Percentiles rank a stretch among this genome's conserved stretches.
phyloP scores from a whole-genome alignment of 1,140 invertebrate species.

The Trichomalopsis sarcophagae region DNA sequence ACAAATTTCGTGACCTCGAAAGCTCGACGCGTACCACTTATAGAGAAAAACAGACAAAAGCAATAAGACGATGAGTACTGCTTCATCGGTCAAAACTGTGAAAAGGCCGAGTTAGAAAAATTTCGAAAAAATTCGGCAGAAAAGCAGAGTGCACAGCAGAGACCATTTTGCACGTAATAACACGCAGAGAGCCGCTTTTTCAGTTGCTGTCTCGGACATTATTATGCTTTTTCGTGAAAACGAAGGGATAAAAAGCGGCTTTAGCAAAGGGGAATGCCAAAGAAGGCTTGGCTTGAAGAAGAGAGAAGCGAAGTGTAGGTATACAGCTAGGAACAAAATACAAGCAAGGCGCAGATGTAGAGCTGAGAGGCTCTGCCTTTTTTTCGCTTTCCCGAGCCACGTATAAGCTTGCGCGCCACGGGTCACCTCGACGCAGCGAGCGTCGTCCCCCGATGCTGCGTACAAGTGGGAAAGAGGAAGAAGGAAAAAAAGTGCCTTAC shows the following conservation, averaged over 20 bases:
- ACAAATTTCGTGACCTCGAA: background rate
- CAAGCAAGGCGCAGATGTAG: background rate
- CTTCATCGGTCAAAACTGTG: background rate
- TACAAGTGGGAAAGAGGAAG: background rate
- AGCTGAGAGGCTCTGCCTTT: background rate
- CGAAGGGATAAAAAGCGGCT: conserved; percentile 32
- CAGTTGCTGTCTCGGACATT: background rate
- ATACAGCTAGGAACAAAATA: background rate
- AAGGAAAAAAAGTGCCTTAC: background rate
- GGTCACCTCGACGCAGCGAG: background rate
- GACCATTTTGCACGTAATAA: background rate
- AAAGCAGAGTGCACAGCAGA: background rate
- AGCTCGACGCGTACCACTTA: too few relatives aligned
- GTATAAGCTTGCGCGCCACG: background rate
- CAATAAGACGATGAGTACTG: background rate
- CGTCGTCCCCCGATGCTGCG: background rate
- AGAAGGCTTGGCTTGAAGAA: background rate
- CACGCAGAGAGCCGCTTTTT: background rate
- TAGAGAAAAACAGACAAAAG: background rate
- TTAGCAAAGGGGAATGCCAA: background rate
- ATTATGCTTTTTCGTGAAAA: conserved; percentile 13
- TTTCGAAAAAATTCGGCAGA: background rate
- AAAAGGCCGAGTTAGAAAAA: background rate
- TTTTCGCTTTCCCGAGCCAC: conserved; percentile 4
- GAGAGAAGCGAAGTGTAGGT: background rate